Evolutionary conservation across 2,888 invertebrate genomes (phyloP), one percentile per base, ranked within the genome.

Genomic region (Cetonia aurata): DNA sequence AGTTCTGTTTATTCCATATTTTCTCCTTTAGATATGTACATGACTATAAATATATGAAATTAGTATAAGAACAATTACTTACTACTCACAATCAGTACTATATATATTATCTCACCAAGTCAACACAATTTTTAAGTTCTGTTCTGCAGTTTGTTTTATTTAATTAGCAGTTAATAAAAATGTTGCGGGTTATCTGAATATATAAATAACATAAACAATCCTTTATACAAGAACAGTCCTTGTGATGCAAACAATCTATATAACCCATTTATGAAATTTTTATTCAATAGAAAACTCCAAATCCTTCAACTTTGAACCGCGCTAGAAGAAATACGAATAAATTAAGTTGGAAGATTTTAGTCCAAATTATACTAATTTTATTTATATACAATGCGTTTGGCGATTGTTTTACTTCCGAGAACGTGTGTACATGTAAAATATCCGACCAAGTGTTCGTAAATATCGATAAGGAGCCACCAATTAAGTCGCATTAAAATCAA

Each of bases 401-500:
- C 31, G 25, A 3, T 37, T 33, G 6, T 56, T 33, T 37, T 56
- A 31, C 6, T 37, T 13, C 25, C 13, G 15, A 56, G 33, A 56
- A 33, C 37, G 37, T 33, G 55, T 53, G 8, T 56, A n/a, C 19
- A 37, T 10, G 10, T 37, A 37, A 10, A 37, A 37, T 48, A 17
- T 48, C n/a, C 13, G 48, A 48, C 15, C 48, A 6, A 9, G 48
- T n/a, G 48, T 48, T 48, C 48, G 48, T 48, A 48, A 48, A 48
- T 48, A 48, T 48, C 17, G 48, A 48, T 48, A 48, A 48, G 48
- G 17, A 48, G 48, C 48, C 6, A 55, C 12, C 41, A 62, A 62
- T 62, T 50, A 15, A 37, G 50, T 48, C 50, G 37, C 50, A 62
- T 37, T 50, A 50, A 62, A 62, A 41, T 65, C 50, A 41, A 37